These are phyloP conservation scores for Apoderus coryli DNA, from an alignment of 2,888 invertebrate species.

Conservation along the genomic window DNA sequence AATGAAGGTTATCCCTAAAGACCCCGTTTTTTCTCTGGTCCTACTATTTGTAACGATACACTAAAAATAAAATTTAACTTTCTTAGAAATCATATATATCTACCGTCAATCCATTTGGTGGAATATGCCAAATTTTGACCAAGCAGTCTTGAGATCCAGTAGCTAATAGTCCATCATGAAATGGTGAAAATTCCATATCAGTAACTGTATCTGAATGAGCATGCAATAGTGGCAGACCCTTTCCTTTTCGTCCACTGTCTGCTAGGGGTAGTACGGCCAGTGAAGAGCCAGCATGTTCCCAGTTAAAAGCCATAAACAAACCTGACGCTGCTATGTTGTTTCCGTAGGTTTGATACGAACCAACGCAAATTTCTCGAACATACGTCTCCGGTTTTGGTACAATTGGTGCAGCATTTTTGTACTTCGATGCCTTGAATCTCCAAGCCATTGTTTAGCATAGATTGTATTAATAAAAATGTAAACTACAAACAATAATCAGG, in stretches of 20 bases:
- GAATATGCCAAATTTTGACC: conserved; percentile 85
- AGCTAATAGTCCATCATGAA: conserved; percentile 81
- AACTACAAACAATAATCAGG: too few species aligned
- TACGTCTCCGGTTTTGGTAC: conserved; percentile 89
- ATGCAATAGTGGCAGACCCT: conserved; percentile 74
- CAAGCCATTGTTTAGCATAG: too few species aligned
- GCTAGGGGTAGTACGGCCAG: conserved; percentile 78
- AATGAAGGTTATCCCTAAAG: too few species aligned
- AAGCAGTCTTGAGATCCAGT: conserved; percentile 83
- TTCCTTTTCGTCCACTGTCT: conserved; percentile 78
- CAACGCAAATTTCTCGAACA: conserved; percentile 76
- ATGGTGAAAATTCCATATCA: conserved; percentile 91
- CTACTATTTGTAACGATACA: too few species aligned
- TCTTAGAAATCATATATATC: too few species aligned
- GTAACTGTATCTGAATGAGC: conserved; percentile 84
- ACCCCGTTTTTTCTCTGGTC: too few species aligned
- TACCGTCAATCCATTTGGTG: conserved; percentile 51
- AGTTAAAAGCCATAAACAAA: conserved; percentile 89
- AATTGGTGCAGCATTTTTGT: conserved; percentile 94
- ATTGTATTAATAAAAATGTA: too few species aligned
- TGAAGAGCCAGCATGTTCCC: conserved; percentile 67
- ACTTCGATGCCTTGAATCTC: conserved; percentile 96
- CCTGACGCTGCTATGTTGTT: conserved; percentile 90
- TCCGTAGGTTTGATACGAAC: conserved; percentile 86
- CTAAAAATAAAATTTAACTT: too few species aligned